phyloP scores from a whole-genome alignment of 2,888 invertebrate species.

The Eupithecia centaureata region DNA sequence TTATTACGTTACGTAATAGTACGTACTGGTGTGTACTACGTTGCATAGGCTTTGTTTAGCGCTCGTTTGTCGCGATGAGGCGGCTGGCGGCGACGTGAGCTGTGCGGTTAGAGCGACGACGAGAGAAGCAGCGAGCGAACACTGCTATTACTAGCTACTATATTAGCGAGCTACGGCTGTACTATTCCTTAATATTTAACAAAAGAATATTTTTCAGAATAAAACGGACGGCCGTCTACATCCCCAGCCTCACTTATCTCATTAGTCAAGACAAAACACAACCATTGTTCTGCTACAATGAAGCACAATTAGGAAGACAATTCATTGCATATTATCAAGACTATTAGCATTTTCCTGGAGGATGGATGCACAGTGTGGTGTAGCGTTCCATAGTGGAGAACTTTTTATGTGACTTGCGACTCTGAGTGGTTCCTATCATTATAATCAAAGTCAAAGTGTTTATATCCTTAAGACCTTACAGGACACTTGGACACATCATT shows the following conservation, averaged over 20 bases:
- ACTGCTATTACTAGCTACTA: no score
- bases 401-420: no score
- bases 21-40: background rate
- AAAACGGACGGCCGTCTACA: no score
- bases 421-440: no score
- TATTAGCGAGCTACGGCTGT: no score
- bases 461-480: no score
- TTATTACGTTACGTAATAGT: background rate
- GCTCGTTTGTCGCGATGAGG: slow-evolving; percentile 3
- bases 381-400: no score
- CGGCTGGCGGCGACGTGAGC: background rate
- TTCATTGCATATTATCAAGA: slow-evolving; percentile 30
- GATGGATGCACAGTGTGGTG: slow-evolving; percentile 7
- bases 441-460: no score
- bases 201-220: no score
- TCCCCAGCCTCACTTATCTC: slow-evolving; percentile 25
- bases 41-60: slow-evolving; percentile 4
- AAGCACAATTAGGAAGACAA: slow-evolving; percentile 29
- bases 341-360: slow-evolving; percentile 26
- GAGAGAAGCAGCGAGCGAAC: background rate
- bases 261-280: slow-evolving; percentile 29
- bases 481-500: no score
- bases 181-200: no score
- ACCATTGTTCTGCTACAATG: slow-evolving; percentile 20
- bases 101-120: background rate